These are phyloP conservation scores for Porphyrio hochstetteri DNA, from an alignment of 2,113 vertebrate genomes.

Conservation along the genomic window DNA sequence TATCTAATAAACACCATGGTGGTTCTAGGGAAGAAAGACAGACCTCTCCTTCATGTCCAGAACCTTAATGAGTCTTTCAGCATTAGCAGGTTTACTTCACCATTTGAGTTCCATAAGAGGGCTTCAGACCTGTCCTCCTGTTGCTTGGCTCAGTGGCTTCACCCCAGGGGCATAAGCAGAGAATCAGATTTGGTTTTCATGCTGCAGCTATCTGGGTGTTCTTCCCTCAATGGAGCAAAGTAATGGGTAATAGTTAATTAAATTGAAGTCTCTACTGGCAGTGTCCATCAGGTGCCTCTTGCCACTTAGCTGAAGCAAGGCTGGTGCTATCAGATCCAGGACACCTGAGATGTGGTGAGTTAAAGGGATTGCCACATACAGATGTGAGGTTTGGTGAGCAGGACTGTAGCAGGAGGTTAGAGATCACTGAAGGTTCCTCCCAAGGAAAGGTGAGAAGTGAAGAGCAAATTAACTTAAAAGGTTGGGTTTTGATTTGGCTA, in stretches of 20 bases:
- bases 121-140: background rate
- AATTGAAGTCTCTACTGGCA: background rate
- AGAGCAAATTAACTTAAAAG: background rate
- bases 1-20: background rate
- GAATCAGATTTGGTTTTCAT: background rate
- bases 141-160: background rate
- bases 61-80: background rate
- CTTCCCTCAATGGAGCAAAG: background rate
- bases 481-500: background rate
- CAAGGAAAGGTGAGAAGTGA: background rate
- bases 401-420: background rate
- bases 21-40: background rate
- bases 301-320: background rate
- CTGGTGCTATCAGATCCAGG: background rate
- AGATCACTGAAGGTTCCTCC: background rate
- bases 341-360: background rate
- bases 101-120: background rate
- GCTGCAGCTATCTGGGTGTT: background rate
- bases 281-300: background rate
- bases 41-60: background rate
- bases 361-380: background rate
- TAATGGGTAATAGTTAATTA: background rate
- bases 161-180: background rate
- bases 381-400: background rate
- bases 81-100: background rate